Evolutionary conservation across 2,113 vertebrate genomes (phyloP).

Genomic region (Nematolebias whitei): DNA sequence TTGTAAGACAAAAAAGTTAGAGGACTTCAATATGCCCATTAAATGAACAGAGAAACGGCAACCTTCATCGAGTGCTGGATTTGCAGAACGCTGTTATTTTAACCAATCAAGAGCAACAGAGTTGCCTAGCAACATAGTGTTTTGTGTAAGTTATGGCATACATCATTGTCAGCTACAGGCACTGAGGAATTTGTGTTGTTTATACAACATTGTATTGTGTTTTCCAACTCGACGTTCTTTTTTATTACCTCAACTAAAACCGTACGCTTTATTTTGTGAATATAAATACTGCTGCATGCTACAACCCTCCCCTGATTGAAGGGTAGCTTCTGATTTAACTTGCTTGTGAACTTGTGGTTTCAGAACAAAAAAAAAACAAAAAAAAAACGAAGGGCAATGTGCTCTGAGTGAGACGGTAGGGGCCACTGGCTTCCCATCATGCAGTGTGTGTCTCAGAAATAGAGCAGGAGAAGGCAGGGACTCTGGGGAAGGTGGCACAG

Average conservation of each 20-base stretch:
- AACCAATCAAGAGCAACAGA: slow-evolving; percentile 6
- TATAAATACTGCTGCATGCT: not conserved
- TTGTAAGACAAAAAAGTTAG: too few species aligned
- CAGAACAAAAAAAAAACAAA: slow-evolving; percentile 9
- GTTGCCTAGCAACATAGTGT: slow-evolving; percentile 35
- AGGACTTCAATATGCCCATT: not conserved
- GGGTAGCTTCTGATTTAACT: not conserved
- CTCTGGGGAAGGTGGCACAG: slow-evolving; percentile 74
- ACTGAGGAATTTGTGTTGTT: slow-evolving; percentile 4
- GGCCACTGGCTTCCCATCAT: slow-evolving; percentile 74
- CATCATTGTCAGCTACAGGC: not conserved
- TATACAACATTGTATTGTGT: not conserved
- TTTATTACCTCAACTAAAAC: not conserved
- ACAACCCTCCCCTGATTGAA: not conserved
- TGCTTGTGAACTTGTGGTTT: not conserved
- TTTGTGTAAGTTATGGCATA: not conserved
- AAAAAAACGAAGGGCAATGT: slow-evolving; percentile 53
- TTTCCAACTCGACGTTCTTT: not conserved
- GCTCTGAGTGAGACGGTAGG: slow-evolving; percentile 40
- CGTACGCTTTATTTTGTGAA: not conserved
- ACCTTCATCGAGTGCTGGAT: not conserved
- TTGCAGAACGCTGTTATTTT: not conserved
- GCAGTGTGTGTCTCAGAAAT: slow-evolving; percentile 74
- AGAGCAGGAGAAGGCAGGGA: slow-evolving; percentile 74
- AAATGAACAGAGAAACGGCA: not conserved